Percentiles rank a stretch among this genome's conserved stretches.
phyloP scores from a whole-genome alignment of 2,888 invertebrate species.

The Synanthedon formicaeformis region DNA sequence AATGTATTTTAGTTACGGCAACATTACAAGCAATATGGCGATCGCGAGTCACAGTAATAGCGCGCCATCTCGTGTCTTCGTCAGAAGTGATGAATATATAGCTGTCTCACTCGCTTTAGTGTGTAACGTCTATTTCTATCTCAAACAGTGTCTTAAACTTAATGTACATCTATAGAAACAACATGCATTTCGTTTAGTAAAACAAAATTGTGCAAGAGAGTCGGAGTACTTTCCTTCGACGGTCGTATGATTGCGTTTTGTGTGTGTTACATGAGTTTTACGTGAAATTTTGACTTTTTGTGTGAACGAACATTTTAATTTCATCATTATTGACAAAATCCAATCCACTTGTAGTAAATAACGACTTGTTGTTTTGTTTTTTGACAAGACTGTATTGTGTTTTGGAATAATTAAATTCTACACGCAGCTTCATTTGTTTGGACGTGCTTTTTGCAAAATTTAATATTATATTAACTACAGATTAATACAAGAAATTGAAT shows the following conservation, averaged over 20 bases:
- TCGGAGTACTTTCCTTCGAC: conserved; percentile 35
- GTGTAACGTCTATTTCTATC: no score
- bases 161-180: not conserved
- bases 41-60: not conserved
- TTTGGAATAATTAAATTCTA: not conserved
- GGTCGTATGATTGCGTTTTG: conserved; percentile 39
- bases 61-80: no score
- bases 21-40: not conserved
- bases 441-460: not conserved
- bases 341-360: not conserved
- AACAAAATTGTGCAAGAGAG: conserved; percentile 14
- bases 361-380: conserved; percentile 2
- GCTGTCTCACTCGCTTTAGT: not conserved
- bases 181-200: conserved; percentile 3
- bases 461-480: not conserved
- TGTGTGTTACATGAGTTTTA: conserved; percentile 28
- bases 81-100: not conserved
- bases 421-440: not conserved
- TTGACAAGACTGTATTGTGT: conserved; percentile 2
- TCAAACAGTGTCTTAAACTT: not conserved
- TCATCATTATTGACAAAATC: not conserved
- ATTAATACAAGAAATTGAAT: no score
- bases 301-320: conserved; percentile 10
- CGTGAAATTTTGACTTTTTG: conserved; percentile 19
- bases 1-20: not conserved